A percentile compares a stretch with the other conserved stretches of the same genome.
Conservation (phyloP, 2,113 vertebrate genomes). For the Isurus oxyrinchus region DNA sequence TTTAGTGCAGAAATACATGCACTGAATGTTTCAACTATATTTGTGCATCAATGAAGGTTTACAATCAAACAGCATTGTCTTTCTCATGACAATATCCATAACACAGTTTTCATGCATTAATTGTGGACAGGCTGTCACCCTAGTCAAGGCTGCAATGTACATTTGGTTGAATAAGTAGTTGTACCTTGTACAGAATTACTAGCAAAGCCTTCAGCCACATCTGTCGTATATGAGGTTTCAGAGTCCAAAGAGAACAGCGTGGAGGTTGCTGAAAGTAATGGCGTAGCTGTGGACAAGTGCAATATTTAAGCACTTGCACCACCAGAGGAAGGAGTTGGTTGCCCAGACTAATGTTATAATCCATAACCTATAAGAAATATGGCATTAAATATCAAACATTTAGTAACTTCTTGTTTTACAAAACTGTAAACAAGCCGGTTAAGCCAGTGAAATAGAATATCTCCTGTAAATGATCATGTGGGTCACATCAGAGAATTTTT, state of each 20-base stretch:
- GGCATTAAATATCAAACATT: not conserved
- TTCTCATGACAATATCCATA: not conserved
- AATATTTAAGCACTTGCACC: conserved; percentile 95
- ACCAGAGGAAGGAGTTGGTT: conserved; percentile 96
- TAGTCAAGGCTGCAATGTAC: not conserved
- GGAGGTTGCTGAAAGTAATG: conserved; percentile 98
- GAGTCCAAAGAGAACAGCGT: conserved; percentile 90
- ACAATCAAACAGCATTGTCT: not conserved
- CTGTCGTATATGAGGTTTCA: conserved; percentile 89
- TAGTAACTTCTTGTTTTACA: not conserved
- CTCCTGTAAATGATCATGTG: not conserved
- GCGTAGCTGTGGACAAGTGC: conserved; percentile 88
- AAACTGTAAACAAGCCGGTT: not conserved
- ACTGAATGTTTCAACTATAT: not conserved
- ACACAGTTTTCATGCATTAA: not conserved
- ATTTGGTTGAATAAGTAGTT: not conserved
- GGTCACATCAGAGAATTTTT: not conserved
- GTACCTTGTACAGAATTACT: conserved; percentile 95
- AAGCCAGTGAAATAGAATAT: not conserved
- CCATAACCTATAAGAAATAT: conserved; percentile 77
- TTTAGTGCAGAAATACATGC: not conserved
- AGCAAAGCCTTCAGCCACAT: conserved; percentile 96
- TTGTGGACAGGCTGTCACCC: not conserved
- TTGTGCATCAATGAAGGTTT: not conserved
- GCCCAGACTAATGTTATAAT: conserved; percentile 91